Percentiles rank a stretch among this genome's conserved stretches.
Evolutionary conservation across 2,888 invertebrate genomes (phyloP).

Genomic region (Tetragonula carbonaria): DNA sequence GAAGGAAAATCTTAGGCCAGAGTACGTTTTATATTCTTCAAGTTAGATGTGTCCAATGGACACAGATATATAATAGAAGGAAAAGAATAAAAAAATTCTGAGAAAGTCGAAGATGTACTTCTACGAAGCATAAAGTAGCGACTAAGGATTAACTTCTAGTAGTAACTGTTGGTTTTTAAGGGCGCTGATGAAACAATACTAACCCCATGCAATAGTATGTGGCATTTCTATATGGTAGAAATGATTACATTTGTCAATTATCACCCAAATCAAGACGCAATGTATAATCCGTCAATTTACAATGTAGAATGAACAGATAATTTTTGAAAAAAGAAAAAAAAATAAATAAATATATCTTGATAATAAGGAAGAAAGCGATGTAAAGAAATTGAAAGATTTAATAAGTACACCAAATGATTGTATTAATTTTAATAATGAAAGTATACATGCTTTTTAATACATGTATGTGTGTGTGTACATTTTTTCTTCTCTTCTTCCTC

Average conservation of each 20-base stretch:
- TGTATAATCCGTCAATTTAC: neutral
- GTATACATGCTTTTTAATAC: slow-evolving; percentile 34
- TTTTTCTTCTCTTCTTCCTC: neutral
- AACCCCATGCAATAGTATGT: slow-evolving; percentile 18
- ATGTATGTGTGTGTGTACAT: neutral
- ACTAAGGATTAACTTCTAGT: slow-evolving; percentile 30
- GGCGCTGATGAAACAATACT: slow-evolving; percentile 27
- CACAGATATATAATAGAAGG: slow-evolving; percentile 11
- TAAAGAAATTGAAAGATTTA: slow-evolving; percentile 8
- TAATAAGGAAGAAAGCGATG: neutral
- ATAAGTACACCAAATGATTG: slow-evolving; percentile 21
- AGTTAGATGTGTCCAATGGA: slow-evolving; percentile 44
- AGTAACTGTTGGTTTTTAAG: slow-evolving; percentile 23
- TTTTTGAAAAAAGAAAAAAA: no score
- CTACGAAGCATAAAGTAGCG: slow-evolving; percentile 19
- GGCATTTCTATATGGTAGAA: neutral
- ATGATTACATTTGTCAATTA: neutral
- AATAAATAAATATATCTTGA: neutral
- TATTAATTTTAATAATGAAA: slow-evolving; percentile 46
- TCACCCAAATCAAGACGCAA: neutral
- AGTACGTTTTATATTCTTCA: slow-evolving; percentile 44
- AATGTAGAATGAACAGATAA: neutral
- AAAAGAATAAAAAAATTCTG: slow-evolving; percentile 15
- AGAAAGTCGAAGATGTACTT: slow-evolving; percentile 38
- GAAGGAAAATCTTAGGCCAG: slow-evolving; percentile 28